Percentiles rank a stretch among this genome's conserved stretches.
These are phyloP conservation scores for Leptocoma aspasia DNA, from an alignment of 2,113 vertebrate genomes.

Conservation along the genomic window DNA sequence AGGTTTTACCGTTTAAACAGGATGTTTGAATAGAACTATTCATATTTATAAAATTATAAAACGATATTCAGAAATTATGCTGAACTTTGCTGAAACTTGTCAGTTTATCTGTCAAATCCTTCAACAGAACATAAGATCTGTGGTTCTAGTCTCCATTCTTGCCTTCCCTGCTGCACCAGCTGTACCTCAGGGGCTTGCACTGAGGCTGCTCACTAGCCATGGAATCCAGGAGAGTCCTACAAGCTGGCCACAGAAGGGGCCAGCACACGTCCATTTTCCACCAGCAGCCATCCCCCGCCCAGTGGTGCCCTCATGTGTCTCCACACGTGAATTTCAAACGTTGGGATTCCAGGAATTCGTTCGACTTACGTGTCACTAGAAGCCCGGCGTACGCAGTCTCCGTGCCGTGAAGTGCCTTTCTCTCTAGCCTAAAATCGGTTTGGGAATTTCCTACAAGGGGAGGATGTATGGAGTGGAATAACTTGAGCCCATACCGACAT, in stretches of 20 bases:
- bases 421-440: neutral
- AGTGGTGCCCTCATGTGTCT: constrained; percentile 51
- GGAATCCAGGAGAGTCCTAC: rapidly evolving
- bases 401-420: neutral
- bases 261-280: neutral
- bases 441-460: neutral
- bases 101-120: neutral
- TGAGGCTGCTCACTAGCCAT: neutral
- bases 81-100: neutral
- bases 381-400: rapidly evolving
- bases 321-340: constrained; percentile 7
- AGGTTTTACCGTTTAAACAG: neutral
- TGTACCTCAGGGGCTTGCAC: neutral
- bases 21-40: neutral
- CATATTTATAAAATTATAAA: neutral
- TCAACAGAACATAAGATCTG: neutral
- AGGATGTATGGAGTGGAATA: neutral
- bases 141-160: neutral
- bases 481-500: neutral
- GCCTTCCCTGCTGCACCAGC: neutral
- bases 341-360: neutral
- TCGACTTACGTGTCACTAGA: rapidly evolving
- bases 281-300: neutral
- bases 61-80: neutral
- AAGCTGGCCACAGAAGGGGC: neutral